Evolutionary conservation across 2,888 invertebrate genomes (phyloP).

Genomic region (Heteromurus nitidus): DNA sequence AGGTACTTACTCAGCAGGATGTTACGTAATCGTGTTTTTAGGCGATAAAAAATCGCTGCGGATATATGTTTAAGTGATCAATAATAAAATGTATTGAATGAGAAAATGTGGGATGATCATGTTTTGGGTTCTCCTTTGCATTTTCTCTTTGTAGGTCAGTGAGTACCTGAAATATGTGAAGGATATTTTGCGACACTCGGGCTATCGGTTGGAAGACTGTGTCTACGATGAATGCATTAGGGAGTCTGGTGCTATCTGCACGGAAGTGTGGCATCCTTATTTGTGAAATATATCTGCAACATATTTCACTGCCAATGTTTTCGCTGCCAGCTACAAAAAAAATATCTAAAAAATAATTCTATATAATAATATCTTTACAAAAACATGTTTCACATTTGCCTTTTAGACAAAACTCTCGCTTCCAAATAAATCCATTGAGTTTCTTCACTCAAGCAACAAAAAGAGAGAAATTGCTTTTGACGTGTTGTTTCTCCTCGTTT

Average conservation of each 20-base stretch:
- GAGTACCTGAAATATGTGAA: slow-evolving; percentile 66
- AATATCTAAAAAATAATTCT: neutral
- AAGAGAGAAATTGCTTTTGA: too few species aligned
- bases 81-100: too few species aligned
- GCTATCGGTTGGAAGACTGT: slow-evolving; percentile 75
- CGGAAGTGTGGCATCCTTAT: slow-evolving; percentile 79
- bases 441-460: too few species aligned
- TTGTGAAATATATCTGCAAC: slow-evolving; percentile 74
- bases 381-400: slow-evolving; percentile 19
- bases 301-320: slow-evolving; percentile 55
- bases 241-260: slow-evolving; percentile 76
- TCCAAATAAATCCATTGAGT: neutral
- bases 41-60: too few species aligned
- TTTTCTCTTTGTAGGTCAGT: slow-evolving; percentile 39
- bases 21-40: too few species aligned
- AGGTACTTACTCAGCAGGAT: too few species aligned
- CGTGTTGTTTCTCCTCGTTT: too few species aligned
- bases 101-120: too few species aligned
- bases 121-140: neutral
- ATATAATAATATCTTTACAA: neutral
- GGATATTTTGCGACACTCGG: slow-evolving; percentile 62
- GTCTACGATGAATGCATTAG: slow-evolving; percentile 77
- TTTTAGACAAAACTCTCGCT: neutral
- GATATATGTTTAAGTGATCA: too few species aligned
- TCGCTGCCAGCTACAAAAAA: slow-evolving; percentile 20